phyloP scores from a whole-genome alignment of 2,113 vertebrate genomes.

The Phoenicopterus ruber region DNA sequence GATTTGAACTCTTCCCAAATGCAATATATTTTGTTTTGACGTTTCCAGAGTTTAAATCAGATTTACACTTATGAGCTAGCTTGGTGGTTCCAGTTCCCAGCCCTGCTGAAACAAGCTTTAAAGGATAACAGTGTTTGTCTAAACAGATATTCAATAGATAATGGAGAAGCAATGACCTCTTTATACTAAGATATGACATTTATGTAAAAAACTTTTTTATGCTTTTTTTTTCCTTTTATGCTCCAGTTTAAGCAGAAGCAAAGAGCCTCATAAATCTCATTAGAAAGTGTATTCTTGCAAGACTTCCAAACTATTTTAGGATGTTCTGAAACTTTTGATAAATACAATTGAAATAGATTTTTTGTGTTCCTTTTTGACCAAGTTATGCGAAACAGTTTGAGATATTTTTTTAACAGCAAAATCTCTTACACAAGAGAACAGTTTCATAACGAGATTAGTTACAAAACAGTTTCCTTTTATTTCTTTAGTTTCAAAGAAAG shows the following conservation, averaged over 20 bases:
- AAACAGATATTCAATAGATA: not conserved
- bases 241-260: not conserved
- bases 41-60: not conserved
- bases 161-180: not conserved
- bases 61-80: not conserved
- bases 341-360: not conserved
- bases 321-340: not conserved
- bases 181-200: not conserved
- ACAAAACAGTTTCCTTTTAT: not conserved
- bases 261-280: not conserved
- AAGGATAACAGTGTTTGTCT: not conserved
- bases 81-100: not conserved
- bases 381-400: not conserved
- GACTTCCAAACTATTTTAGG: not conserved
- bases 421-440: not conserved
- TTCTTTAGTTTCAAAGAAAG: not conserved
- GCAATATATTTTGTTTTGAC: not conserved
- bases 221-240: not conserved
- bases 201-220: not conserved
- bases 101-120: not conserved
- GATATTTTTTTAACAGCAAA: not conserved
- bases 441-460: not conserved
- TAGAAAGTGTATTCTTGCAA: not conserved
- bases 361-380: not conserved
- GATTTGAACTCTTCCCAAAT: not conserved